These are phyloP conservation scores for Drosophila gunungcola DNA, from an alignment of 1,140 invertebrate genomes.

Conservation along the genomic window DNA sequence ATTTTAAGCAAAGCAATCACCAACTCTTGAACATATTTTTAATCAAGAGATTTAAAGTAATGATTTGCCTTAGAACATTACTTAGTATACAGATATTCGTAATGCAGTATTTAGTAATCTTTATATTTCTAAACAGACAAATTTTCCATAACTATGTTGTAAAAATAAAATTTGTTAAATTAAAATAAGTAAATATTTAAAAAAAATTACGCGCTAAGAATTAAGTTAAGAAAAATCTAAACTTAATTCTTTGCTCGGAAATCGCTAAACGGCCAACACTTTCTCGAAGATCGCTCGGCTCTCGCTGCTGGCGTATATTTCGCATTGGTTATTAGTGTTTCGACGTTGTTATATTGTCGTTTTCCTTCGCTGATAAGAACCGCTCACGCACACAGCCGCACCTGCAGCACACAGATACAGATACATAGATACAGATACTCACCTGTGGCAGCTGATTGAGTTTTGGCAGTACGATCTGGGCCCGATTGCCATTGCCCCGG, in stretches of 20 bases:
- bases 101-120: not conserved
- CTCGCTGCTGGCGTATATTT: slow-evolving; percentile 51
- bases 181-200: too few relatives aligned
- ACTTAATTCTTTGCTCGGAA: not conserved
- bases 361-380: slow-evolving; percentile 74
- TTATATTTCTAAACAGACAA: too few relatives aligned
- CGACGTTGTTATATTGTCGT: slow-evolving; percentile 66
- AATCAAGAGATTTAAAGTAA: too few relatives aligned
- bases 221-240: too few relatives aligned
- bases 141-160: too few relatives aligned
- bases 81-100: too few relatives aligned
- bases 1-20: too few relatives aligned
- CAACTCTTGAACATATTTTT: too few relatives aligned
- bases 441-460: slow-evolving; percentile 46
- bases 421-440: not conserved
- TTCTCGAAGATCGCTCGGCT: slow-evolving; percentile 5
- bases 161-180: too few relatives aligned
- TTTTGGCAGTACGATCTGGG: slow-evolving; percentile 43
- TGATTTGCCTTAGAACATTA: too few relatives aligned
- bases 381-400: slow-evolving; percentile 6
- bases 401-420: slow-evolving; percentile 1
- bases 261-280: slow-evolving; percentile 1
- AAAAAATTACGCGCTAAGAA: too few relatives aligned
- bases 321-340: slow-evolving; percentile 72
- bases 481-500: slow-evolving; percentile 47